Evolutionary conservation across 30 jellyfish, hydroid and myxozoan genomes (phyloP).

Genomic region (Turritopsis rubra): DNA sequence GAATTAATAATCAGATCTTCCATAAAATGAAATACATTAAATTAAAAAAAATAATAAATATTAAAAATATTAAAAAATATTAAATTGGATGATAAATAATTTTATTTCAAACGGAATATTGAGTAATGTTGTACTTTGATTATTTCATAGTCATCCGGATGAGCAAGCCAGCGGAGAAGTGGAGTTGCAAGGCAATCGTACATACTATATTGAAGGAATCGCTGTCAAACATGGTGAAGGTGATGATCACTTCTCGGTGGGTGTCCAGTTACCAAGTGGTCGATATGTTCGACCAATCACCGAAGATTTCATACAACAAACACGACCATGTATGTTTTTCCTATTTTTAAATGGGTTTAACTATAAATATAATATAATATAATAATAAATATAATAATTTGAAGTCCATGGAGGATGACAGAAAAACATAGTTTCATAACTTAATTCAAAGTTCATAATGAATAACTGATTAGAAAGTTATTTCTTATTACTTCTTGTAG

Average conservation of each 20-base stretch:
- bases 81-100: too few species aligned
- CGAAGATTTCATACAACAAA: constrained; percentile 28
- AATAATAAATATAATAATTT: not conserved
- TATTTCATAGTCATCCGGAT: constrained; percentile 55
- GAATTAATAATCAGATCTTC: too few species aligned
- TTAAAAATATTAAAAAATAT: too few species aligned
- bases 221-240: constrained; percentile 81
- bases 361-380: not conserved
- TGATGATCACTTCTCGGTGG: constrained; percentile 79
- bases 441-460: too few species aligned
- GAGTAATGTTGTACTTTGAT: not conserved
- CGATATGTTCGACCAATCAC: constrained; percentile 69
- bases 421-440: not conserved
- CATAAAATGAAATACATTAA: too few species aligned
- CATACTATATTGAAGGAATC: constrained; percentile 78
- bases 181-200: constrained; percentile 53
- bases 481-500: too few species aligned
- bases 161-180: constrained; percentile 92
- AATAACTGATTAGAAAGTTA: too few species aligned
- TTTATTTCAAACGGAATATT: too few species aligned
- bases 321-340: constrained; percentile 24
- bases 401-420: not conserved
- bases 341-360: not conserved
- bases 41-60: too few species aligned
- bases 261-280: constrained; percentile 94